Percentiles rank a stretch among this genome's conserved stretches.
Conservation (phyloP, 2,113 vertebrate genomes). For the Cettia cetti region DNA sequence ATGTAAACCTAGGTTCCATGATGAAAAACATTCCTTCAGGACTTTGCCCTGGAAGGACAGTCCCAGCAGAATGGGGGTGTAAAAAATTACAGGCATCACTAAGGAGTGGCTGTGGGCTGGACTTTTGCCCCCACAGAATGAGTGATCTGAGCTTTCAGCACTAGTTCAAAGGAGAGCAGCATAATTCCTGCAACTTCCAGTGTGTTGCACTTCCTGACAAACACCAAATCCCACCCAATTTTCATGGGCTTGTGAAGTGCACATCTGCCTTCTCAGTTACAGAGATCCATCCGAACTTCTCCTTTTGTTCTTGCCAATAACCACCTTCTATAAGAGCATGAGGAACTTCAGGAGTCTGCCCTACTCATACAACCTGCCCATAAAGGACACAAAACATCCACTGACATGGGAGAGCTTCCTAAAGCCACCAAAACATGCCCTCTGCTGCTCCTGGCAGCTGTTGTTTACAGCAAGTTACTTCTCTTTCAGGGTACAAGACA, state of each 20-base stretch:
- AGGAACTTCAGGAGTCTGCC: background rate
- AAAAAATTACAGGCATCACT: background rate
- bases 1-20: background rate
- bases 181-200: background rate
- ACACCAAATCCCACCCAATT: background rate
- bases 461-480: background rate
- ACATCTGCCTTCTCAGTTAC: background rate
- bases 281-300: background rate
- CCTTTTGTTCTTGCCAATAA: background rate
- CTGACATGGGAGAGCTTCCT: background rate
- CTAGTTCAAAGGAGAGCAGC: background rate
- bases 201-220: background rate
- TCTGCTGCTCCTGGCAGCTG: background rate
- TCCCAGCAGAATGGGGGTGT: background rate
- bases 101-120: background rate
- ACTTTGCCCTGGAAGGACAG: background rate
- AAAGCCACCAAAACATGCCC: background rate
- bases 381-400: background rate
- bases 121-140: background rate
- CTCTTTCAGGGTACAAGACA: background rate
- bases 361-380: background rate
- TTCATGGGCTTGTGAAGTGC: background rate
- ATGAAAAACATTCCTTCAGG: background rate
- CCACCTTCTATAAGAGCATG: accelerated
- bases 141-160: background rate